Evolutionary conservation across 2,113 vertebrate genomes (phyloP), one percentile per base, ranked within the genome.

Genomic region (Pluvianellus socialis): DNA sequence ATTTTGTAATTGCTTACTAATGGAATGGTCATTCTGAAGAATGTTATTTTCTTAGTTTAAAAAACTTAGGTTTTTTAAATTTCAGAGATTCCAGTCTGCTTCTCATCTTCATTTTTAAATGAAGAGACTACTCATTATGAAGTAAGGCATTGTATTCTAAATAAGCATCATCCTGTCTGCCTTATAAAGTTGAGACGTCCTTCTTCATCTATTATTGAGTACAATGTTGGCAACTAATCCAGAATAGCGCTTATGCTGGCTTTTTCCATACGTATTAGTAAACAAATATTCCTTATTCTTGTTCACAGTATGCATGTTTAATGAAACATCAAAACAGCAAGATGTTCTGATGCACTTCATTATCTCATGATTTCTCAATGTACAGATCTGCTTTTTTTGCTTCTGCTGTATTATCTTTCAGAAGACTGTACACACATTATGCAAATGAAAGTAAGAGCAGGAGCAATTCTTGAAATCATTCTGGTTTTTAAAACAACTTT

Each of bases 171-270:
- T 83, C 19, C 20, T 92, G 24, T 83, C 94, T 86, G 49, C 45
- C 28, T 91, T 89, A 66, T 67, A 77, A 96, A 86, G 92, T 12
- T 32, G 55, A 84, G 44, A 63, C 6, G 15, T 68, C n/a, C 18
- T 63, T 55, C 53, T 47, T 94, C 67, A 82, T 90, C 38, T 83
- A 86, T 96, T 91, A 90, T 68, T 76, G 47, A 94, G 23, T 44
- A 75, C 30, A 53, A 28, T 53, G 40, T 27, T 13, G 18, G 47
- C 38, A 81, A 58, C 26, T 73, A 92, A 90, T 91, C 35, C 55
- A 71, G 52, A 95, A 58, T 17, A 87, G 23, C 53, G 44, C 28
- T 90, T 94, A 63, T 47, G 56, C 24, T 70, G 40, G 4, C 8
- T 81, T 91, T 88, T 81, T 24, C 44, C n/a, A n/a, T 70, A 70